Percentiles rank a stretch among this genome's conserved stretches.
These are phyloP conservation scores for Mastacembelus armatus DNA, from an alignment of 2,797 vertebrate species.

Conservation along the genomic window DNA sequence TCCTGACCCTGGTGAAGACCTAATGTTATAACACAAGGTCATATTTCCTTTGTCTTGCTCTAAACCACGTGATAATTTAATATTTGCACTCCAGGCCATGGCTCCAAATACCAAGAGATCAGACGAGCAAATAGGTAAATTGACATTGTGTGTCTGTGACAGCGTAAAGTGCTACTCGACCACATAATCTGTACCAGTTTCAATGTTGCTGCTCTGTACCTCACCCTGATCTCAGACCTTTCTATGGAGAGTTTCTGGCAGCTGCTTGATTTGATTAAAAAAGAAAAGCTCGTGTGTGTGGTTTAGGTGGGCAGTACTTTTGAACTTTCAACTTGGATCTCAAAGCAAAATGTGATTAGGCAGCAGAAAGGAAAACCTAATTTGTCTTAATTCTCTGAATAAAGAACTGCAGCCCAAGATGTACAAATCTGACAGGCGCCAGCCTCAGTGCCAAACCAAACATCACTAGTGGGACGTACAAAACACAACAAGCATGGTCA, in stretches of 20 bases:
- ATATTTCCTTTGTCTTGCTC: not conserved
- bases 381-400: not conserved
- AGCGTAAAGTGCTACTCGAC: not conserved
- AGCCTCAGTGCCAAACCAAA: not conserved
- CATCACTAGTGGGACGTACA: too few relatives aligned
- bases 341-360: not conserved
- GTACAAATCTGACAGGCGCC: not conserved
- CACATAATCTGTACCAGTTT: not conserved
- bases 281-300: not conserved
- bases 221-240: not conserved
- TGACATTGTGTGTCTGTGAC: not conserved
- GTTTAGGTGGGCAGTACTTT: not conserved
- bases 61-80: not conserved
- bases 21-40: not conserved
- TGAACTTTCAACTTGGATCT: not conserved
- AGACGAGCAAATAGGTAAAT: not conserved
- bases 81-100: not conserved
- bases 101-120: not conserved
- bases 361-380: not conserved
- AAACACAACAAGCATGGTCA: too few relatives aligned
- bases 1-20: not conserved
- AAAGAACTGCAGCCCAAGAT: not conserved
- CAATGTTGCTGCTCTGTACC: not conserved
- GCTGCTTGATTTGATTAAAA: too few relatives aligned
- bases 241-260: too few relatives aligned